These are phyloP conservation scores for Tipula confusa DNA, from an alignment of 2,888 invertebrate genomes.

Conservation along the genomic window DNA sequence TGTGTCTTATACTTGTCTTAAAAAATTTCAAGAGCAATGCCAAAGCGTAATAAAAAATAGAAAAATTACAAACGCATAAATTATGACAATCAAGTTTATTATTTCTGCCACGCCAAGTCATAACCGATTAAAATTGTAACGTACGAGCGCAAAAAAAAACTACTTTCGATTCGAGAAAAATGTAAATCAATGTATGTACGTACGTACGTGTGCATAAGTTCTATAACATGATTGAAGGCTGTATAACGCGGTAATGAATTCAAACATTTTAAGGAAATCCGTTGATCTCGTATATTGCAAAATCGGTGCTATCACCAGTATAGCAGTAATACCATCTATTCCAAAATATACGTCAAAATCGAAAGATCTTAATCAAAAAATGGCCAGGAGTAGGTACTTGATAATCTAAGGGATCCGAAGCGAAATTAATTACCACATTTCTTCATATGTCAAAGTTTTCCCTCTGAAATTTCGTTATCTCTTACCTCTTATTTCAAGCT, in stretches of 20 bases:
- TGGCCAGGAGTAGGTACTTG: too few relatives aligned
- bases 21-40: background rate
- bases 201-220: background rate
- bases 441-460: too few relatives aligned
- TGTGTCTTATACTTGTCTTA: background rate
- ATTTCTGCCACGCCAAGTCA: background rate
- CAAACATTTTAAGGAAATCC: too few relatives aligned
- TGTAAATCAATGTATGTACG: background rate
- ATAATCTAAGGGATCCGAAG: too few relatives aligned
- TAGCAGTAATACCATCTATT: too few relatives aligned
- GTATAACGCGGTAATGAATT: background rate
- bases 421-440: too few relatives aligned
- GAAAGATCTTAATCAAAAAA: too few relatives aligned
- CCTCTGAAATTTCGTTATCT: too few relatives aligned
- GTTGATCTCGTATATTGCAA: too few relatives aligned
- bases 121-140: background rate
- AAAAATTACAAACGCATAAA: background rate
- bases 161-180: background rate
- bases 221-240: background rate
- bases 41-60: background rate
- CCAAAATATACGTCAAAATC: too few relatives aligned
- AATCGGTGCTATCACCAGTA: too few relatives aligned
- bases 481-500: too few relatives aligned
- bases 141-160: background rate
- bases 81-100: background rate